Evolutionary conservation across 2,113 vertebrate genomes (phyloP), one percentile per base, ranked within the genome.

Genomic region (Tenrec ecaudatus): DNA sequence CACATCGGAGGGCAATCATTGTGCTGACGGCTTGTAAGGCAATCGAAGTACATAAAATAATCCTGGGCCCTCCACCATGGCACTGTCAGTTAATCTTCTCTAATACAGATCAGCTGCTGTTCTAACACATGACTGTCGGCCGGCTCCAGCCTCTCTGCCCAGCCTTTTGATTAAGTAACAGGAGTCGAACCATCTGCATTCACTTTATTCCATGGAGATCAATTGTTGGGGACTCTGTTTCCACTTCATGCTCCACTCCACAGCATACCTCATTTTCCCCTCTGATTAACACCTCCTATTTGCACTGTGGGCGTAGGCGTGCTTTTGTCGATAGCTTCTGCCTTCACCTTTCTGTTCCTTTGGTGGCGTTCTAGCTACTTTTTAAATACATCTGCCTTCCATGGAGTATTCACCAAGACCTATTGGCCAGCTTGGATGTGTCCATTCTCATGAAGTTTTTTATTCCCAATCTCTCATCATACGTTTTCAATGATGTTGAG

Each of bases 71-170:
- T 98, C 97, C 97, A 97, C 98, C 97, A 95, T 96, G 95, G 98
- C 97, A 96, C 96, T 97, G 97, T 15, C 16, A 98, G 97, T 97
- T 99, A 98, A 98, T 98, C 98, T 98, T 97, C 98, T 97, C 98
- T 98, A 99, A 98, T 98, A 98, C 98, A 98, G 98, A 98, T 99
- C 98, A 98, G 98, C 98, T 98, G 98, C 98, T 98, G 98, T 98
- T 98, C 98, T 98, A 98, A 98, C 98, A 98, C 98, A 97, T 97
- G 98, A 98, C 98, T 98, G 97, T 95, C 88, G 96, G 96, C 97
- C 93, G 96, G 97, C 97, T 98, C 95, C 96, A 96, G 97, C 96
- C 97, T 97, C 98, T 98, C 97, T 90, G 95, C 95, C 97, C 96
- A 96, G 98, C 93, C 94, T 98, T 98, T 97, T 98, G 97, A 98